Evolutionary conservation across 2,797 vertebrate genomes (phyloP).

Genomic region (Gallinago nigripennis): DNA sequence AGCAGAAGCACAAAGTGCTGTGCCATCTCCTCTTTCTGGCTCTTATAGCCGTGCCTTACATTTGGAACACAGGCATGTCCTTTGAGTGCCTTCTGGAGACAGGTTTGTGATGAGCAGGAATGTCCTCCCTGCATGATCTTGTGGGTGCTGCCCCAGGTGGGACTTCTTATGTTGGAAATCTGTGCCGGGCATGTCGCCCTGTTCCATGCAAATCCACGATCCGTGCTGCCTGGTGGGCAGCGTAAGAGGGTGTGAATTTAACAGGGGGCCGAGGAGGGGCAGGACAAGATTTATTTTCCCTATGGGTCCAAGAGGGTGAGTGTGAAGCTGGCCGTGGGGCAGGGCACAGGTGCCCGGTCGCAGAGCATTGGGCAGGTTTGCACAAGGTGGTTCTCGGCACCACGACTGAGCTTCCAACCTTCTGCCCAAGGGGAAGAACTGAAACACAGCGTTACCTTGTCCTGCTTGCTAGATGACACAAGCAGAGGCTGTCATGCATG

Average conservation of each 20-base stretch:
- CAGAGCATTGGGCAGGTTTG: background rate
- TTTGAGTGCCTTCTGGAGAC: background rate
- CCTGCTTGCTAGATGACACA: background rate
- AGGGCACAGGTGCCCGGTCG: background rate
- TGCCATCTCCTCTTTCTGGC: background rate
- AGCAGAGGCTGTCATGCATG: background rate
- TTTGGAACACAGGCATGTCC: background rate
- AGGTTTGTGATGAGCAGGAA: background rate
- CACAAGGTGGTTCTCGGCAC: background rate
- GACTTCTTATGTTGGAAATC: background rate
- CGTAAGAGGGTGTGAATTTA: background rate
- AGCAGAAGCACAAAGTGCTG: background rate
- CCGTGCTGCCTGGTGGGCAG: background rate
- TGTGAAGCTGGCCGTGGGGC: background rate
- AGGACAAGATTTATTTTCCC: background rate
- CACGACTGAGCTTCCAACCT: accelerated
- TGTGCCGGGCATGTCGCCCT: accelerated
- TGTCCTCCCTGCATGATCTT: accelerated
- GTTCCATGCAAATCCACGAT: accelerated
- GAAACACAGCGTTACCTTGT: accelerated
- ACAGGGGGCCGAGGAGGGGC: no score
- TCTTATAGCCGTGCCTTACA: background rate
- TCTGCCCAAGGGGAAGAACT: accelerated
- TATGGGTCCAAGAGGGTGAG: background rate
- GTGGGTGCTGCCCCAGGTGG: accelerated